These are phyloP conservation scores for Eurypyga helias DNA, from an alignment of 2,113 vertebrate species.

Conservation along the genomic window DNA sequence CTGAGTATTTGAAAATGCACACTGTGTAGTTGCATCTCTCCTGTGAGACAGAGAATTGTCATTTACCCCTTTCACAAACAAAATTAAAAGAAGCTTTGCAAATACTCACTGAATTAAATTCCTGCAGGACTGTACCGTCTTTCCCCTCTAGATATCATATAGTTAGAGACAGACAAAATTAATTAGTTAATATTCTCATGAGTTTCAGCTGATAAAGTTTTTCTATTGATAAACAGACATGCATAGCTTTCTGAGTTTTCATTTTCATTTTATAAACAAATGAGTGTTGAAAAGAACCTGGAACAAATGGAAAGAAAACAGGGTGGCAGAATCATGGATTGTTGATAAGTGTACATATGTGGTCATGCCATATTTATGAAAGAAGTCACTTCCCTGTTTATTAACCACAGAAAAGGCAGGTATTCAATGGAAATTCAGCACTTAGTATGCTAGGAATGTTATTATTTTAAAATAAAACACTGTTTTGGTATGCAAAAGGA, in stretches of 20 bases:
- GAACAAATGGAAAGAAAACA: not conserved
- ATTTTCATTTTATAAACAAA: not conserved
- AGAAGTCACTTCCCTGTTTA: not conserved
- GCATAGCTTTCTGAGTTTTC: not conserved
- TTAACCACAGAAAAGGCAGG: not conserved
- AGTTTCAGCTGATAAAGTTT: not conserved
- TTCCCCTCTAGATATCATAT: not conserved
- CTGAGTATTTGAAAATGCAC: not conserved
- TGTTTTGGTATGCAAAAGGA: not conserved
- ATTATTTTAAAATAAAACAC: not conserved
- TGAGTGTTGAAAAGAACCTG: not conserved
- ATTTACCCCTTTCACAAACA: not conserved
- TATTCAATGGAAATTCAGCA: not conserved
- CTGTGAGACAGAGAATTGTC: not conserved
- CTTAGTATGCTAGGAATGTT: not conserved
- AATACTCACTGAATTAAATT: not conserved
- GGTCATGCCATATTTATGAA: not conserved
- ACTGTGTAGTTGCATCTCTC: not conserved
- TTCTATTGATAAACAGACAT: not conserved
- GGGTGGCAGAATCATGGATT: not conserved
- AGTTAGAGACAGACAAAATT: not conserved
- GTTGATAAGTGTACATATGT: accelerated
- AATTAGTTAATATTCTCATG: not conserved
- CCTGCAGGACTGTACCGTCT: not conserved
- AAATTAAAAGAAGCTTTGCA: not conserved